Percentiles rank a stretch among this genome's conserved stretches.
These are phyloP conservation scores for Drosophila nr. perissopoda DNA, from an alignment of 2,888 invertebrate species.

Conservation along the genomic window DNA sequence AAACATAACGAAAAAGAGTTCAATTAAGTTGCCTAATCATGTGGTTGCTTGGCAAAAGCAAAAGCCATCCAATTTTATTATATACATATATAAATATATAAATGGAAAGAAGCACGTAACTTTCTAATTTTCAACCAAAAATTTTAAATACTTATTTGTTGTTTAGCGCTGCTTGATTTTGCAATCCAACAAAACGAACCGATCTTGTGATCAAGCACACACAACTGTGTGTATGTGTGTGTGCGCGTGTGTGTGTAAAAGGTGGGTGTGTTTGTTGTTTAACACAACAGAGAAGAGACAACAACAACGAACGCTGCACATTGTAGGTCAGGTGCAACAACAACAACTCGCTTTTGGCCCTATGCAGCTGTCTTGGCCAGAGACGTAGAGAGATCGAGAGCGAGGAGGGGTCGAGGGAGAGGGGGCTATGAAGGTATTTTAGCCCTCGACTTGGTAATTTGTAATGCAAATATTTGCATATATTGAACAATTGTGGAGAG, in stretches of 20 bases:
- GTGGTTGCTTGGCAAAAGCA: not conserved
- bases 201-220: constrained; percentile 33
- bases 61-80: not conserved
- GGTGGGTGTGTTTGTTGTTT: constrained; percentile 75
- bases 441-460: constrained; percentile 64
- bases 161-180: constrained; percentile 28
- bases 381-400: not conserved
- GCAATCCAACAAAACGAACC: constrained; percentile 32
- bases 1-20: not conserved
- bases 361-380: constrained; percentile 44
- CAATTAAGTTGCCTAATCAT: not conserved
- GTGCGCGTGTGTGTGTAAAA: constrained; percentile 37
- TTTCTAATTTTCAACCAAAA: constrained; percentile 67
- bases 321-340: constrained; percentile 71
- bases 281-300: constrained; percentile 50
- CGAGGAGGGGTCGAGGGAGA: not conserved
- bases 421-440: not conserved
- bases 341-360: constrained; percentile 37
- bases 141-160: constrained; percentile 10
- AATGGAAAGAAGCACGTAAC: constrained; percentile 30
- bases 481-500: constrained; percentile 59
- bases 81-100: not conserved
- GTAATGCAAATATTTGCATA: constrained; percentile 79
- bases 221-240: not conserved
- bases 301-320: constrained; percentile 37